These are phyloP conservation scores for Amphipyra tragopoginis DNA, from an alignment of 2,888 invertebrate species.

Conservation along the genomic window DNA sequence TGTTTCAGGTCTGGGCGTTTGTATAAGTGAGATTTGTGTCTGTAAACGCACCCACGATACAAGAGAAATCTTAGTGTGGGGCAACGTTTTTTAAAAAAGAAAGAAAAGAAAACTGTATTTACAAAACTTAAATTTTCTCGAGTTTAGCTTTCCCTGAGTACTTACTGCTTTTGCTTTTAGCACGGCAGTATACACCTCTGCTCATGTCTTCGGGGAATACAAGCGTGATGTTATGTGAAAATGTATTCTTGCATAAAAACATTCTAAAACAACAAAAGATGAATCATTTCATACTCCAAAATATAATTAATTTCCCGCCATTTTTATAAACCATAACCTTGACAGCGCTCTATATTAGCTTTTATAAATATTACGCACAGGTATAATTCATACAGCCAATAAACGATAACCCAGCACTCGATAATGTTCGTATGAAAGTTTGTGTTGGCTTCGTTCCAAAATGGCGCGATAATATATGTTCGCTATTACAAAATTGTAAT, in stretches of 20 bases:
- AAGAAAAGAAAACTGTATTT: no score
- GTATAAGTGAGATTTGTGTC: no score
- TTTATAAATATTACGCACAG: conserved; percentile 53
- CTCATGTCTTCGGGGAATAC: no score
- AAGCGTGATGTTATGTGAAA: no score
- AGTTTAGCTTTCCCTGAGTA: no score
- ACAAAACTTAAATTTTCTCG: no score
- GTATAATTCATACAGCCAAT: conserved; percentile 57
- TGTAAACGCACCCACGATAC: no score
- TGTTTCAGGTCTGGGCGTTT: no score
- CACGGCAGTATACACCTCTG: no score
- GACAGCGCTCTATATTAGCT: conserved; percentile 44
- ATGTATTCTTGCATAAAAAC: background rate
- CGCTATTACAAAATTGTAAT: conserved; percentile 41
- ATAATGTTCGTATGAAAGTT: conserved; percentile 55
- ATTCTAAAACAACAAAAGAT: background rate
- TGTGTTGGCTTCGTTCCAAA: conserved; percentile 47
- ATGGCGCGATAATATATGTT: conserved; percentile 24
- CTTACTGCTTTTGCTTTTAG: no score
- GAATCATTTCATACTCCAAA: conserved; percentile 15
- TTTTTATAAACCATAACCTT: conserved; percentile 47
- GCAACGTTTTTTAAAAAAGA: no score
- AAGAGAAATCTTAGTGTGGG: no score
- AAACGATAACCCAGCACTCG: conserved; percentile 56
- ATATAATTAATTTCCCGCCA: conserved; percentile 37